Conservation (phyloP, 30 jellyfish, hydroid and myxozoan genomes). For the Nemopilema nomurai region DNA sequence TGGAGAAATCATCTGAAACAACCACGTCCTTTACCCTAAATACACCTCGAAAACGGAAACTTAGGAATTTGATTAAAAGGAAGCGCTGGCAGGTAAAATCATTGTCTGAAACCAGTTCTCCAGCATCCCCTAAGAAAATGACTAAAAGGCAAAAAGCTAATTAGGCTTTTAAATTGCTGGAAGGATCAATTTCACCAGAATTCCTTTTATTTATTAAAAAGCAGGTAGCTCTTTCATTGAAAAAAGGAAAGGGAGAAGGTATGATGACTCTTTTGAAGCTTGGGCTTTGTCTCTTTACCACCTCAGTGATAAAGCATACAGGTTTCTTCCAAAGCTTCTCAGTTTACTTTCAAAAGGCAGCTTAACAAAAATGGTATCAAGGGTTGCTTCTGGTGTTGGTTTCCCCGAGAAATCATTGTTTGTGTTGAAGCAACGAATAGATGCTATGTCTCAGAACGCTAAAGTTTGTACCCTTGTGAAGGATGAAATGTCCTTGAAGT, state of each 20-base stretch:
- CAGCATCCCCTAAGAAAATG: not conserved
- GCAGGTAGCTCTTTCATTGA: constrained; percentile 11
- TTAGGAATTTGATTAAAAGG: not conserved
- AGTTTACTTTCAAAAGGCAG: not conserved
- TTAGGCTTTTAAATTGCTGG: constrained; percentile 12
- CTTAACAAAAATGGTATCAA: constrained; percentile 17
- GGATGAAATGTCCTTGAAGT: constrained; percentile 65
- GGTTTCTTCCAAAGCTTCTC: constrained; percentile 18
- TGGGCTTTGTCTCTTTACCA: constrained; percentile 46
- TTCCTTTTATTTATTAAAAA: constrained; percentile 9
- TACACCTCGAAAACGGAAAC: not conserved
- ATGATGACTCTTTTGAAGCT: constrained; percentile 41
- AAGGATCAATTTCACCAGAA: constrained; percentile 16
- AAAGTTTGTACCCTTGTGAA: constrained; percentile 20
- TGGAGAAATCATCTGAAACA: not conserved
- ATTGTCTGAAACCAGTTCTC: not conserved
- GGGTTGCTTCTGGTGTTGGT: constrained; percentile 49
- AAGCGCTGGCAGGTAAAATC: constrained; percentile 10
- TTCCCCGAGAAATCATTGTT: constrained; percentile 29
- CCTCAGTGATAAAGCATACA: constrained; percentile 47
- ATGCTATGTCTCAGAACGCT: constrained; percentile 11
- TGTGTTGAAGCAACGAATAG: constrained; percentile 15
- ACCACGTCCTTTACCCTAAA: not conserved
- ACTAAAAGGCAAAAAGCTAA: not conserved
- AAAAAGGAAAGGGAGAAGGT: constrained; percentile 24